Evolutionary conservation across 2,888 invertebrate genomes (phyloP).

Genomic region (Acronicta psi): DNA sequence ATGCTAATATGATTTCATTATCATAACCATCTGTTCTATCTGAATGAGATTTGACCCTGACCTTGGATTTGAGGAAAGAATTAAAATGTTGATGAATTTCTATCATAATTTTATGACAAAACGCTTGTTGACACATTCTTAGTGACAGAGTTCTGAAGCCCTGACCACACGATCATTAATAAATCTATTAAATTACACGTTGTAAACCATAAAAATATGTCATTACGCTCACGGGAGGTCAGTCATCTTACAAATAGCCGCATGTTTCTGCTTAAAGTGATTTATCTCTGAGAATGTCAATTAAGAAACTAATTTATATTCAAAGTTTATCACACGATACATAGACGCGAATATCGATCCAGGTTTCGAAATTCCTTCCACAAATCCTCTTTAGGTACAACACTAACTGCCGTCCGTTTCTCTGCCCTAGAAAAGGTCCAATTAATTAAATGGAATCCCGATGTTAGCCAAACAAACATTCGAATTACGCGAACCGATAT

Average conservation of each 20-base stretch:
- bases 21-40: neutral
- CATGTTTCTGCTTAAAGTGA: slow-evolving; percentile 12
- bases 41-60: neutral
- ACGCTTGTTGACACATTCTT: slow-evolving; percentile 1
- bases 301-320: slow-evolving; percentile 20
- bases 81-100: neutral
- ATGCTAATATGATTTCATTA: neutral
- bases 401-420: slow-evolving; percentile 22
- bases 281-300: slow-evolving; percentile 5
- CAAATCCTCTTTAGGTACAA: slow-evolving; percentile 16
- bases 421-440: slow-evolving; percentile 65
- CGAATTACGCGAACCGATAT: slow-evolving; percentile 62
- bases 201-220: slow-evolving; percentile 21
- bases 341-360: slow-evolving; percentile 17
- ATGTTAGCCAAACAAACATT: slow-evolving; percentile 52
- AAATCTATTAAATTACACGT: slow-evolving; percentile 2
- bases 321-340: slow-evolving; percentile 24
- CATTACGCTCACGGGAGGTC: slow-evolving; percentile 22
- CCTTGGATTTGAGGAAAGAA: neutral
- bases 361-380: slow-evolving; percentile 42
- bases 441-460: slow-evolving; percentile 68
- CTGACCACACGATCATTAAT: slow-evolving; percentile 8
- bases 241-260: slow-evolving; percentile 15
- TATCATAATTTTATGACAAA: neutral
- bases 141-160: slow-evolving; percentile 8